Percentiles rank a stretch among this genome's conserved stretches.
These are phyloP conservation scores for Otis tarda DNA, from an alignment of 2,113 vertebrate genomes.

Conservation along the genomic window DNA sequence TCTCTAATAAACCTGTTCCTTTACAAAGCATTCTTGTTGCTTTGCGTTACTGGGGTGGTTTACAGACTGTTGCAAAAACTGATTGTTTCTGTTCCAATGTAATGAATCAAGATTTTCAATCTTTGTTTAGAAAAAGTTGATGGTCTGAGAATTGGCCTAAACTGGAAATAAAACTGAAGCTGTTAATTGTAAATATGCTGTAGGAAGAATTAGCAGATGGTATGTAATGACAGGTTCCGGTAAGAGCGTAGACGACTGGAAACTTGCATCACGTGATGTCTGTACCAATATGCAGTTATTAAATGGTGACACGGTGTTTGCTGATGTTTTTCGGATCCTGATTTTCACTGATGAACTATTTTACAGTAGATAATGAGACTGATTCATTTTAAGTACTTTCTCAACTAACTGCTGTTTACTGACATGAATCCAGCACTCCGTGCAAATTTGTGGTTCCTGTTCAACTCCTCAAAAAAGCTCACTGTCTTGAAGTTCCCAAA, in stretches of 20 bases:
- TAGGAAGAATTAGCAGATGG: background rate
- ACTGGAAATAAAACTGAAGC: background rate
- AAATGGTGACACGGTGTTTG: background rate
- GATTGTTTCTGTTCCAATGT: background rate
- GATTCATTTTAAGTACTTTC: background rate
- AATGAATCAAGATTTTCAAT: background rate
- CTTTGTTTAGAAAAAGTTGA: background rate
- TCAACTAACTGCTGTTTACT: background rate
- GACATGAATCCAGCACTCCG: background rate
- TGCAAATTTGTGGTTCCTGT: background rate
- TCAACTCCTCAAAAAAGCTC: background rate
- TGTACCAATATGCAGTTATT: background rate
- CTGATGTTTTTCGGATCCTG: background rate
- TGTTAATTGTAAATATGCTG: background rate
- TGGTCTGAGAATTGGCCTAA: background rate
- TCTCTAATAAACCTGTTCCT: background rate
- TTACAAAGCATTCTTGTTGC: background rate
- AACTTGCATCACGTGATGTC: background rate
- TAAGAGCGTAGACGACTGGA: background rate
- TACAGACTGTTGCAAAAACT: background rate
- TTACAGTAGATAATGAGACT: background rate
- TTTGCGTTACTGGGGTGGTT: background rate
- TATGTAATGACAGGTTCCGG: background rate
- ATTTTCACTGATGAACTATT: background rate
- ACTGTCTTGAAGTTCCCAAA: background rate